phyloP scores from a whole-genome alignment of 2,888 invertebrate species.

The Chaetogeoica ovagalla region DNA sequence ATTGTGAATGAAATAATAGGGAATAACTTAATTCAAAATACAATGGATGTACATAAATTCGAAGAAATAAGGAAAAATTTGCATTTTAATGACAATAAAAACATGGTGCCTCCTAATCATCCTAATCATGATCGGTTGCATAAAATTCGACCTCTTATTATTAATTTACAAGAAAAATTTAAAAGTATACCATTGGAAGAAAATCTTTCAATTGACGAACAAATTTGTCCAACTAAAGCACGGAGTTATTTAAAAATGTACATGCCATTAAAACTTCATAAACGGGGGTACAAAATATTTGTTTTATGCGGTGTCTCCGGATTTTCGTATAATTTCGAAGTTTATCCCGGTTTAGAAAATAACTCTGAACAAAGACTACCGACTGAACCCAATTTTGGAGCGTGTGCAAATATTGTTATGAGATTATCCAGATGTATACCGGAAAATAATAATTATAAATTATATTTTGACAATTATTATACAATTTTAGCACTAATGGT shows the following conservation, averaged over 20 bases:
- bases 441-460: slow-evolving; percentile 17
- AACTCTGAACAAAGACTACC: no score
- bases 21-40: slow-evolving; percentile 9
- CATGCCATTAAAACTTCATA: slow-evolving; percentile 14
- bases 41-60: neutral
- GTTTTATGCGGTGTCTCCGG: slow-evolving; percentile 27
- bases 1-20: no score
- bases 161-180: neutral
- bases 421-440: slow-evolving; percentile 16
- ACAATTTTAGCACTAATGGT: neutral
- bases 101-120: neutral
- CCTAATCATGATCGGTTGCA: slow-evolving; percentile 4
- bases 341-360: slow-evolving; percentile 4
- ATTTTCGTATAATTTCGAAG: slow-evolving; percentile 31
- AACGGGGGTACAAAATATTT: slow-evolving; percentile 26
- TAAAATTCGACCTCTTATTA: slow-evolving; percentile 28
- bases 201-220: slow-evolving; percentile 26
- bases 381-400: slow-evolving; percentile 5
- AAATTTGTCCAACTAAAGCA: slow-evolving; percentile 22
- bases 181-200: slow-evolving; percentile 23
- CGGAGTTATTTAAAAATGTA: slow-evolving; percentile 3
- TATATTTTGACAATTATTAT: slow-evolving; percentile 3
- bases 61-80: slow-evolving; percentile 13
- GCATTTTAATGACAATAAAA: slow-evolving; percentile 19
- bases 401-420: slow-evolving; percentile 3